Conservation (phyloP, 2,797 vertebrate genomes). For the Hemitrygon akajei region DNA sequence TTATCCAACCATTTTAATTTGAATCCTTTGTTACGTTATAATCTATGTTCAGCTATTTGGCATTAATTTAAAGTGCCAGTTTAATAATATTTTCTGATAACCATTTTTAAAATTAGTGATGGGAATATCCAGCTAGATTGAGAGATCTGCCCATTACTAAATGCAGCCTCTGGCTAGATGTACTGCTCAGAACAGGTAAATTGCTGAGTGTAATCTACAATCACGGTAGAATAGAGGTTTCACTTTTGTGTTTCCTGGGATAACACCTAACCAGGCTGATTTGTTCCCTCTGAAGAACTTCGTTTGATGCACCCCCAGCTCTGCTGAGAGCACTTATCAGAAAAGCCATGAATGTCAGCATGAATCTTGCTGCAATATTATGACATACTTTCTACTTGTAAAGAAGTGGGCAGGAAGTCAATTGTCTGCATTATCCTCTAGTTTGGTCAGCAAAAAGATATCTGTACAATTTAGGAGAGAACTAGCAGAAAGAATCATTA, state of each 20-base stretch:
- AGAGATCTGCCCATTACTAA: neutral
- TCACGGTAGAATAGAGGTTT: neutral
- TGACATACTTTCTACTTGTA: neutral
- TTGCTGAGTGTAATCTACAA: neutral
- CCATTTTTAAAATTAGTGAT: neutral
- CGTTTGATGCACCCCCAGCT: neutral
- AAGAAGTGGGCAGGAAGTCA: no score
- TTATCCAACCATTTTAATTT: neutral
- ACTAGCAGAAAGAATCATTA: no score
- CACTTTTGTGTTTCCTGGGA: neutral
- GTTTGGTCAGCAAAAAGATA: neutral
- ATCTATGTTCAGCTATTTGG: neutral
- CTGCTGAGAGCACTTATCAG: neutral
- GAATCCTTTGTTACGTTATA: neutral
- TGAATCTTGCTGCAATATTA: neutral
- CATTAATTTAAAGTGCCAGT: neutral
- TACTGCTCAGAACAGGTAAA: neutral
- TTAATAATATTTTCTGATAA: neutral
- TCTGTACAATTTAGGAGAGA: neutral
- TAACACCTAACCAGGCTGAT: neutral
- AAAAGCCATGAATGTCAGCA: neutral
- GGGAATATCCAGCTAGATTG: neutral
- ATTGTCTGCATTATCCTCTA: neutral
- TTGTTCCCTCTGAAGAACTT: neutral
- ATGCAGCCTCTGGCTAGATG: no score